These are phyloP conservation scores for Miniopterus natalensis DNA, from an alignment of 2,113 vertebrate genomes.

Conservation along the genomic window DNA sequence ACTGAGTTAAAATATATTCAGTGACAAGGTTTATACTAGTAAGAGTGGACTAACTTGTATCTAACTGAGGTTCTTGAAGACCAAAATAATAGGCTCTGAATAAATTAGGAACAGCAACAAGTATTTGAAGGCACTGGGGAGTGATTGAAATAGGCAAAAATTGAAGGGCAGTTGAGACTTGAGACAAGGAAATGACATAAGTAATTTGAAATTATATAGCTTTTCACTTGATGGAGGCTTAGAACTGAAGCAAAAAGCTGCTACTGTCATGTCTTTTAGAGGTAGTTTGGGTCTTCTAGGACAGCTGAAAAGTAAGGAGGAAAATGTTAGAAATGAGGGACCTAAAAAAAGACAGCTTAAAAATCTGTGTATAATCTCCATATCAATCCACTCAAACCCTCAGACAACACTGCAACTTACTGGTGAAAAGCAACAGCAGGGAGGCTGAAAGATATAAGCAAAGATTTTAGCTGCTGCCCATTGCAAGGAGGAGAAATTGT, in stretches of 20 bases:
- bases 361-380: not conserved
- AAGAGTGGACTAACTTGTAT: not conserved
- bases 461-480: not conserved
- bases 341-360: not conserved
- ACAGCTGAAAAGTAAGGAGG: not conserved
- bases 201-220: not conserved
- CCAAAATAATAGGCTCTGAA: not conserved
- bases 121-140: not conserved
- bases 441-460: not conserved
- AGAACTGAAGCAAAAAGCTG: not conserved
- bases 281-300: not conserved
- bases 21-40: not conserved
- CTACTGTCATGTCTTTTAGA: not conserved
- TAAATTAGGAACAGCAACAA: not conserved
- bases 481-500: not conserved
- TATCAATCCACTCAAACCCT: not conserved
- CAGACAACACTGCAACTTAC: not conserved
- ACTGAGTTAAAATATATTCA: slow-evolving; percentile 38
- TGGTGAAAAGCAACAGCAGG: not conserved
- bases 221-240: not conserved
- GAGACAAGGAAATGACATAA: not conserved
- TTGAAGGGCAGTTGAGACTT: not conserved
- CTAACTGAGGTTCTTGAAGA: not conserved
- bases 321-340: not conserved
- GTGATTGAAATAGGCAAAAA: not conserved